A percentile compares a stretch with the other conserved stretches of the same genome.
phyloP scores from a whole-genome alignment of 2,113 vertebrate species.

The Pseudorhombus dupliciocellatus region DNA sequence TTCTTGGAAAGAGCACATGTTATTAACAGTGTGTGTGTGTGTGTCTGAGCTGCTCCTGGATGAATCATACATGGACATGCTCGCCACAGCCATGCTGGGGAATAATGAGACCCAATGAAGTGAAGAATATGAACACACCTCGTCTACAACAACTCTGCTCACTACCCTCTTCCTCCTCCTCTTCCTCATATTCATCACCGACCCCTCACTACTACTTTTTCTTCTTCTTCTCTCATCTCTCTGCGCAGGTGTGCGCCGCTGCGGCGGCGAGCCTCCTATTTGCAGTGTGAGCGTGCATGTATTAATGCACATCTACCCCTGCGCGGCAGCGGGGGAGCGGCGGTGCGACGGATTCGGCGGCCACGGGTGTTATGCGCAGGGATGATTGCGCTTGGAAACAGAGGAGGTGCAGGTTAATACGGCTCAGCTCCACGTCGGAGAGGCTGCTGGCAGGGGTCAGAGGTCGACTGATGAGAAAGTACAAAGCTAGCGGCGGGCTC shows the following conservation, averaged over 20 bases:
- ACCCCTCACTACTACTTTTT: slow-evolving; percentile 16
- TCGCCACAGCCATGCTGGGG: slow-evolving; percentile 51
- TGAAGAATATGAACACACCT: slow-evolving; percentile 66
- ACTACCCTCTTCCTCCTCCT: not conserved
- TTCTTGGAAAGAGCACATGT: slow-evolving; percentile 17
- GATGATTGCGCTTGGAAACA: slow-evolving; percentile 47
- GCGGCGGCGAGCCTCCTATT: slow-evolving; percentile 23
- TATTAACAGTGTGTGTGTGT: slow-evolving; percentile 17
- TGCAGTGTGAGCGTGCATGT: slow-evolving; percentile 63
- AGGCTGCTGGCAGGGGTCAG: slow-evolving; percentile 56
- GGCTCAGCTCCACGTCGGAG: slow-evolving; percentile 53
- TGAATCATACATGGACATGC: slow-evolving; percentile 80
- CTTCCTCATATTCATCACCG: slow-evolving; percentile 32
- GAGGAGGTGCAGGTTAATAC: slow-evolving; percentile 63
- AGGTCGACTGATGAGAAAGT: slow-evolving; percentile 68
- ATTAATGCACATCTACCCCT: slow-evolving; percentile 43
- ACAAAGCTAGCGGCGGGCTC: slow-evolving; percentile 39
- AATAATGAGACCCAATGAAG: slow-evolving; percentile 66
- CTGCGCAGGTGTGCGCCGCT: slow-evolving; percentile 27
- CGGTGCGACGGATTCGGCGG: slow-evolving; percentile 16
- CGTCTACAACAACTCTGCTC: slow-evolving; percentile 32
- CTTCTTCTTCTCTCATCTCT: slow-evolving; percentile 44
- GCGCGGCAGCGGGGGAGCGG: slow-evolving; percentile 14
- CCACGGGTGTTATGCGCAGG: slow-evolving; percentile 39
- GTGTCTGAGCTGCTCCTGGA: slow-evolving; percentile 45